phyloP scores from a whole-genome alignment of 2,888 invertebrate species.

The Platycnemis pennipes region DNA sequence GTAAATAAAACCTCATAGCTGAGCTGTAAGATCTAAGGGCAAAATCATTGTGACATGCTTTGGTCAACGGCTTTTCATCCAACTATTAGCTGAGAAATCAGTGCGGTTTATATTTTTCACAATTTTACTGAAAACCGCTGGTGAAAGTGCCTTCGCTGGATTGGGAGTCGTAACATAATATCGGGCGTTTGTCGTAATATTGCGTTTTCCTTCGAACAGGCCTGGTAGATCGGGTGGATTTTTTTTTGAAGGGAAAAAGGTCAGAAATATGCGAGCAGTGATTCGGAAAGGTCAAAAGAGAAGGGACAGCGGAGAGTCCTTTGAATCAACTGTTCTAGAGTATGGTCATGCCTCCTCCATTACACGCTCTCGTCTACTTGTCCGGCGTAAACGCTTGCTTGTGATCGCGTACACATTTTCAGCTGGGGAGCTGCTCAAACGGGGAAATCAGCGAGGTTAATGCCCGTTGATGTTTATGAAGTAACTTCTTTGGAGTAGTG shows the following conservation, averaged over 20 bases:
- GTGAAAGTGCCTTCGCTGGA: not conserved
- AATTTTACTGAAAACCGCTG: not conserved
- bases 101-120: not conserved
- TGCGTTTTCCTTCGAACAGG: not conserved
- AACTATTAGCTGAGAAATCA: too few relatives aligned
- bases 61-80: too few relatives aligned
- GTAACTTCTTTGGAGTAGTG: too few relatives aligned
- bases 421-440: not conserved
- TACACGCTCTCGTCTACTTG: not conserved
- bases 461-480: too few relatives aligned
- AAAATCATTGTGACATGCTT: too few relatives aligned
- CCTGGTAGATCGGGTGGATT: not conserved
- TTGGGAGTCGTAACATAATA: not conserved
- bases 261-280: not conserved
- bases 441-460: not conserved
- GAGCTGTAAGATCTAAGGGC: too few relatives aligned
- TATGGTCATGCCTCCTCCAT: not conserved
- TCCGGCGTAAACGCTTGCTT: not conserved
- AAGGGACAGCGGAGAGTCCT: not conserved
- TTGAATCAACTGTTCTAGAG: not conserved
- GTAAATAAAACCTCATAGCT: too few relatives aligned
- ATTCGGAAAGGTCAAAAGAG: conserved; percentile 8
- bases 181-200: not conserved
- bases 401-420: not conserved
- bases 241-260: conserved; percentile 3